Base-by-base conservation (phyloP, 92 coral and sea anemone genomes). In the Heliopora coerulea region DNA sequence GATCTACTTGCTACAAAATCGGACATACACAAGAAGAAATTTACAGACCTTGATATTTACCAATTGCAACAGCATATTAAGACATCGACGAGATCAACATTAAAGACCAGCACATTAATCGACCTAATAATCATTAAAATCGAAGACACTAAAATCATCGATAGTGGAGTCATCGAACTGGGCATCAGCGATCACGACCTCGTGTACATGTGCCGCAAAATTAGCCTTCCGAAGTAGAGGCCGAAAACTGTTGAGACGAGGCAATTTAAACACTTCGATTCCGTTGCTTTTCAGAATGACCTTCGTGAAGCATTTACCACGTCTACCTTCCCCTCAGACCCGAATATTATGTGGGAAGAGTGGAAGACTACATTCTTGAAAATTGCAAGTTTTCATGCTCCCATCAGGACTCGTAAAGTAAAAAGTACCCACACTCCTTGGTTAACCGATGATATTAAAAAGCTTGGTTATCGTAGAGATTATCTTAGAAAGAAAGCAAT, bases 231-330 rank as follows among this genome's bases (percentile, higher is more conserved):
- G 42, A 37, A 37, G 11, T 4, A 37, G 42, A 11, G 6, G 11
- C 42, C 42, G 11, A 37, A 37, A 8, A 21, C 15, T 56, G 62
- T 30, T 15, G 25, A 17, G 10, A 56, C 26, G 18, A 56, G 62
- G 29, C 62, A 56, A 14, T 56, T 56, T 25, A 56, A 56, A 56
- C 18, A 56, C 23, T 56, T n/a, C n/a, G n/a, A n/a, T n/a, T n/a
- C n/a, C n/a, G n/a, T n/a, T n/a, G n/a, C n/a, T n/a, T n/a, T n/a
- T n/a, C n/a, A n/a, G n/a, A n/a, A n/a, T n/a, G n/a, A n/a, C n/a
- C n/a, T n/a, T n/a, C n/a, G n/a, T n/a, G n/a, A n/a, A n/a, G n/a
- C n/a, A n/a, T n/a, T n/a, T n/a, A n/a, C n/a, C n/a, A n/a, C n/a
- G n/a, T n/a, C n/a, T n/a, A n/a, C n/a, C n/a, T n/a, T n/a, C n/a